phyloP scores from a whole-genome alignment of 2,888 invertebrate species.

The Lottia scabra region DNA sequence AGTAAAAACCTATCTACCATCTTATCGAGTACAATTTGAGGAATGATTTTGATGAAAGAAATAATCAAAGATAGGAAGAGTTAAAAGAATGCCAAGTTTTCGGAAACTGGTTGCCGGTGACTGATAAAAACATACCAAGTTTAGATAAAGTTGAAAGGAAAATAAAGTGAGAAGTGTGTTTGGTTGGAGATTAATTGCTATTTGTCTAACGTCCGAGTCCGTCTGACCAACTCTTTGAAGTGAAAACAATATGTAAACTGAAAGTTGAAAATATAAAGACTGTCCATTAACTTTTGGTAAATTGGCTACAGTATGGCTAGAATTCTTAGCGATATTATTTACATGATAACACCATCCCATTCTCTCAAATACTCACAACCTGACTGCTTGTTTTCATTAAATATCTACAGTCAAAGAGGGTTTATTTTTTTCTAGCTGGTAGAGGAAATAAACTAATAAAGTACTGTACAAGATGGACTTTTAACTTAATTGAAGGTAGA shows the following conservation, averaged over 20 bases:
- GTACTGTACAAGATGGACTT: background rate
- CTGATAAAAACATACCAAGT: background rate
- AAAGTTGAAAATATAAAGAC: background rate
- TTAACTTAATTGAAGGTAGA: background rate
- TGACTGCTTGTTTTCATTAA: background rate
- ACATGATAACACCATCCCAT: background rate
- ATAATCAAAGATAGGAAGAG: too few species aligned
- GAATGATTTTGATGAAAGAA: too few species aligned
- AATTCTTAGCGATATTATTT: background rate
- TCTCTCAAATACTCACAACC: too few species aligned
- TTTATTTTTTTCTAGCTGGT: background rate
- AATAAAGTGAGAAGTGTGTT: background rate
- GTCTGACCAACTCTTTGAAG: conserved; percentile 3
- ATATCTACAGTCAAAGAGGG: background rate
- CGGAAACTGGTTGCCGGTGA: background rate
- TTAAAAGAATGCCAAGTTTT: background rate
- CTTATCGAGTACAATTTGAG: too few species aligned
- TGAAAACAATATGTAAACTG: background rate
- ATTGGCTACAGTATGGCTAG: background rate
- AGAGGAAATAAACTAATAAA: background rate
- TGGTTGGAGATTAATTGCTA: background rate
- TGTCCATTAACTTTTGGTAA: conserved; percentile 4
- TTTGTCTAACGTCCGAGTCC: background rate
- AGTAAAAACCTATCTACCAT: too few species aligned
- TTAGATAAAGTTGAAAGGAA: background rate